Percentiles rank a stretch among this genome's conserved stretches.
Conservation (phyloP, 2,113 vertebrate species). For the Morone chrysops region DNA sequence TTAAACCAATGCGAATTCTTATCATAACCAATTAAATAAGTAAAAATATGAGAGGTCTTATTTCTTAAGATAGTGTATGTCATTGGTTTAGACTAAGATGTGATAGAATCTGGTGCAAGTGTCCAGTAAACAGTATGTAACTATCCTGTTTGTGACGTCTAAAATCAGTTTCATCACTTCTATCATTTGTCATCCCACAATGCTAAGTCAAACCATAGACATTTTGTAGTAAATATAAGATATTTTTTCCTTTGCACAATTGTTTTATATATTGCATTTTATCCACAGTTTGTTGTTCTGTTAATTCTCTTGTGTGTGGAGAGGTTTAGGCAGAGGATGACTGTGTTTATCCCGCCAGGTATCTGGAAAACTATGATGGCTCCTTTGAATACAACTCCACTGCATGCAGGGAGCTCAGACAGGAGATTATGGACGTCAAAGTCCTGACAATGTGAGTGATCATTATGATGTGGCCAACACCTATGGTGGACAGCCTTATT, state of each 20-base stretch:
- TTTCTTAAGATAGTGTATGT: neutral
- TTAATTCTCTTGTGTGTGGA: conserved; percentile 30
- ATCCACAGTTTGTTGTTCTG: conserved; percentile 34
- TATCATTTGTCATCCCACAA: conserved; percentile 67
- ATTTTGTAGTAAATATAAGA: conserved; percentile 28
- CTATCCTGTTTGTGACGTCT: conserved; percentile 50
- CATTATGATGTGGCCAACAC: neutral
- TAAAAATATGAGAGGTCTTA: conserved; percentile 45
- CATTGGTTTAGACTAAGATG: conserved; percentile 74
- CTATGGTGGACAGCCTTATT: neutral
- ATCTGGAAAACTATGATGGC: conserved; percentile 94
- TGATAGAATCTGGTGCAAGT: conserved; percentile 75
- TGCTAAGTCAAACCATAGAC: conserved; percentile 44
- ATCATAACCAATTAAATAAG: conserved; percentile 23
- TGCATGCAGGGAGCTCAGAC: conserved; percentile 93
- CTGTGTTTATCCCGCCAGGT: conserved; percentile 87
- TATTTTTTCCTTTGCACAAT: conserved; percentile 23
- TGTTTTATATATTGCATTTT: conserved; percentile 28
- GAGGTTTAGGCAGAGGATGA: conserved; percentile 65
- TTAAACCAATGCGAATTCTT: conserved; percentile 31
- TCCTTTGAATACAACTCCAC: conserved; percentile 94
- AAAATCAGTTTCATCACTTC: conserved; percentile 65
- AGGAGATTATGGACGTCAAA: conserved; percentile 95
- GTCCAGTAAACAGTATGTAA: conserved; percentile 59
- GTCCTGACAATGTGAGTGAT: conserved; percentile 96